Evolutionary conservation across 2,797 vertebrate genomes (phyloP).

Genomic region (Thunnus albacares): DNA sequence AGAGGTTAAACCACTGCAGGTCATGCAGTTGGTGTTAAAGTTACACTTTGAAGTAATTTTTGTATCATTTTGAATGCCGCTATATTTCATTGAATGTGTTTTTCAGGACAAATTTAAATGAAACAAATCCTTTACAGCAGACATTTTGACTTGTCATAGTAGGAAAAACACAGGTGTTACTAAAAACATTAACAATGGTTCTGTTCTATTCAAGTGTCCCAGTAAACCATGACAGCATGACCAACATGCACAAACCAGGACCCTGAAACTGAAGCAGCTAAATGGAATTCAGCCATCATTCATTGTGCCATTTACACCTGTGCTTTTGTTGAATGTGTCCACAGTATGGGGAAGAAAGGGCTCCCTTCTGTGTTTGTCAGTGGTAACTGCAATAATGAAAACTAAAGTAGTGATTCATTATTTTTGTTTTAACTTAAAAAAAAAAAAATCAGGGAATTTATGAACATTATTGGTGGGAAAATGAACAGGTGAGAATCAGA

Average conservation of each 20-base stretch:
- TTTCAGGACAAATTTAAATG: too few species aligned
- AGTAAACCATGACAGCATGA: background rate
- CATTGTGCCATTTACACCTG: background rate
- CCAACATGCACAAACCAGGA: background rate
- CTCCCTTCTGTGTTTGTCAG: constrained; percentile 1
- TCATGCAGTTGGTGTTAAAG: too few species aligned
- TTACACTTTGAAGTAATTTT: too few species aligned
- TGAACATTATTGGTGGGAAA: background rate
- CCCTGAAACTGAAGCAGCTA: background rate
- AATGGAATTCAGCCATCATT: background rate
- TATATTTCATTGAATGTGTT: too few species aligned
- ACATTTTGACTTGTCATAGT: background rate
- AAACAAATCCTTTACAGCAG: background rate
- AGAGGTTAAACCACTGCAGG: too few species aligned
- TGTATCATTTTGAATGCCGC: too few species aligned
- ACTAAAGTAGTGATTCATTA: too few species aligned
- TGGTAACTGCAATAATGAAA: background rate
- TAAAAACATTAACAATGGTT: too few species aligned
- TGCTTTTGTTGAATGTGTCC: background rate
- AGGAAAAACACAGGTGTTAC: background rate
- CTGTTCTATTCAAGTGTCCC: background rate
- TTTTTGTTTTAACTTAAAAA: too few species aligned
- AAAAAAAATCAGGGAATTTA: background rate
- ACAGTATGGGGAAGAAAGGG: background rate
- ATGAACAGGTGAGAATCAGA: too few species aligned